Evolutionary conservation across 2,888 invertebrate genomes (phyloP), one percentile per base, ranked within the genome.

Genomic region (Diplolepis rosae): DNA sequence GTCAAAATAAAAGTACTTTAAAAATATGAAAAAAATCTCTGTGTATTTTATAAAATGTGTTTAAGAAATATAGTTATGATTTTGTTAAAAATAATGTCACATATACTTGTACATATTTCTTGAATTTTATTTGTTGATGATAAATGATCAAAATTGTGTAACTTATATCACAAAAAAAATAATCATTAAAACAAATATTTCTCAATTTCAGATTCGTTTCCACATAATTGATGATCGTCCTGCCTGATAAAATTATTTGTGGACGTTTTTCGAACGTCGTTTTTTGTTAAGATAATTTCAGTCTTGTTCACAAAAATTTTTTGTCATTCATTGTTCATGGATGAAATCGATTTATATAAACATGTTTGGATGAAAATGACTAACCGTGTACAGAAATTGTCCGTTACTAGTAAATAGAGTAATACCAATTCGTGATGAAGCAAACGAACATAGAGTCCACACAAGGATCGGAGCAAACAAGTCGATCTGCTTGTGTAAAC

Each of bases 281-380:
- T 18, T 28, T 39, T 27, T 45, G 45, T 68, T 71, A 65, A 68
- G 69, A 73, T 61, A 79, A 81, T 79, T 69, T 71, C 78, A 75
- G 51, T 50, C 18, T 45, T 78, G 72, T 81, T 80, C 76, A 65
- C 66, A 66, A 61, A 68, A 66, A 73, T 67, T 70, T 70, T 73
- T 18, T 9, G 24, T 11, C 68, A 35, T 66, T 30, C 39, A 39
- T 65, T 77, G 76, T 75, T 81, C 77, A 77, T 80, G 73, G 81
- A 79, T 71, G 75, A 72, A 79, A 77, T 81, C 72, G 75, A 67
- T 79, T 74, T 72, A 67, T 74, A 68, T 66, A 67, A n/a, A 56
- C 27, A 72, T 61, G 69, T 66, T 66, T 67, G 66, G 54, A 27
- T 18, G 66, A n/a, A 30, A 39, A 45, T 68, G 4, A 28, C 22